Evolutionary conservation across 1,140 invertebrate genomes (phyloP).

Genomic region (Cotesia vestalis): DNA sequence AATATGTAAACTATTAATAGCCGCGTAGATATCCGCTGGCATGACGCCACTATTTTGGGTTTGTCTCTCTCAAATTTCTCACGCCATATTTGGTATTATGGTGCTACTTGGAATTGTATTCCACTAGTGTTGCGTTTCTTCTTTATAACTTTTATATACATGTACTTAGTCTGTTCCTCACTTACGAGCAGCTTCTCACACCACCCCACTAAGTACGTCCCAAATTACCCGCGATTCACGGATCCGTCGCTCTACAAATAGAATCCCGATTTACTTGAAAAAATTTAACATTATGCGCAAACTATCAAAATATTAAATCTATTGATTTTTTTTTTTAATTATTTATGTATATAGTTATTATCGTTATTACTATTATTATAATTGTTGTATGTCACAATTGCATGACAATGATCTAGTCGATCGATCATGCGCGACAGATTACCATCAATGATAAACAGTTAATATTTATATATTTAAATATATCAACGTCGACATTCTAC

Average conservation of each 20-base stretch:
- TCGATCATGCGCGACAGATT: too few relatives aligned
- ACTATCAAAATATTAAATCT: not conserved
- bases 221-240: conserved; percentile 17
- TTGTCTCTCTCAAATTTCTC: conserved; percentile 62
- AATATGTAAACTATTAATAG: conserved; percentile 64
- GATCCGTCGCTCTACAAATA: conserved; percentile 2
- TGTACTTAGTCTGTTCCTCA: too few relatives aligned
- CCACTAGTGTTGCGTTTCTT: conserved; percentile 20
- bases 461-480: too few relatives aligned
- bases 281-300: conserved; percentile 1
- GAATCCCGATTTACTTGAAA: not conserved
- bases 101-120: conserved; percentile 33
- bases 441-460: too few relatives aligned
- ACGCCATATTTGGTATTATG: conserved; percentile 64
- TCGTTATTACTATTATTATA: too few relatives aligned
- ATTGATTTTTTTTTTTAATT: too few relatives aligned
- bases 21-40: conserved; percentile 44
- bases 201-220: conserved; percentile 15
- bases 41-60: conserved; percentile 62
- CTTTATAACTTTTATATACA: conserved; percentile 27
- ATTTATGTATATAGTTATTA: too few relatives aligned
- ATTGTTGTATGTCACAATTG: too few relatives aligned
- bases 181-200: not conserved
- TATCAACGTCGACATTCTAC: too few relatives aligned
- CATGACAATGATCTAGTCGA: too few relatives aligned